Conservation (phyloP, 2,888 invertebrate genomes). For the Petrolisthes cinctipes region DNA sequence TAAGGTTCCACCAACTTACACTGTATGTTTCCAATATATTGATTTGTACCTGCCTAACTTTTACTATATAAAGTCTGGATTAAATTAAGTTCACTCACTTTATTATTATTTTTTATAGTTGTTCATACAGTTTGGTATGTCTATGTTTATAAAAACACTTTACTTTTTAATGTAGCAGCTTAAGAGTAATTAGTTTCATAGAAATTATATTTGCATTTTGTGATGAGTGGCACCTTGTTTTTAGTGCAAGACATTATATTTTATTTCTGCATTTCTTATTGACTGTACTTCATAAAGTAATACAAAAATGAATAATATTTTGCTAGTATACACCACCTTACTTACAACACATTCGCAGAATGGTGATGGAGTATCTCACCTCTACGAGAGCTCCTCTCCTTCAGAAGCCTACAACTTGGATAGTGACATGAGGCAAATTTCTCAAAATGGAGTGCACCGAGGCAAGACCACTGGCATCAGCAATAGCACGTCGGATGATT, state of each 20-base stretch:
- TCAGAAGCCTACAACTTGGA: not conserved
- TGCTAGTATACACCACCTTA: too few species aligned
- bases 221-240: too few species aligned
- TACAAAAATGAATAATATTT: too few species aligned
- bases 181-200: too few species aligned
- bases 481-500: not conserved
- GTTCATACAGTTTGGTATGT: not conserved
- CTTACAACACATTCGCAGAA: not conserved
- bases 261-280: too few species aligned
- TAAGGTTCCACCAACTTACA: slow-evolving; percentile 10
- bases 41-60: not conserved
- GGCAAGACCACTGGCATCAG: not conserved
- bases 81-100: too few species aligned
- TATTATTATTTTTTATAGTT: not conserved
- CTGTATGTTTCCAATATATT: slow-evolving; percentile 18
- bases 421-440: not conserved
- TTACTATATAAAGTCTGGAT: not conserved
- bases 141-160: not conserved
- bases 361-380: not conserved
- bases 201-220: too few species aligned
- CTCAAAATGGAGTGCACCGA: slow-evolving; percentile 13
- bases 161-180: not conserved
- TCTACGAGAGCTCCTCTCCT: not conserved
- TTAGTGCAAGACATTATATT: too few species aligned
- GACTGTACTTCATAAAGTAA: too few species aligned